These are phyloP conservation scores for Mongoloraphidia duomilia DNA, from an alignment of 2,888 invertebrate species.

Conservation along the genomic window DNA sequence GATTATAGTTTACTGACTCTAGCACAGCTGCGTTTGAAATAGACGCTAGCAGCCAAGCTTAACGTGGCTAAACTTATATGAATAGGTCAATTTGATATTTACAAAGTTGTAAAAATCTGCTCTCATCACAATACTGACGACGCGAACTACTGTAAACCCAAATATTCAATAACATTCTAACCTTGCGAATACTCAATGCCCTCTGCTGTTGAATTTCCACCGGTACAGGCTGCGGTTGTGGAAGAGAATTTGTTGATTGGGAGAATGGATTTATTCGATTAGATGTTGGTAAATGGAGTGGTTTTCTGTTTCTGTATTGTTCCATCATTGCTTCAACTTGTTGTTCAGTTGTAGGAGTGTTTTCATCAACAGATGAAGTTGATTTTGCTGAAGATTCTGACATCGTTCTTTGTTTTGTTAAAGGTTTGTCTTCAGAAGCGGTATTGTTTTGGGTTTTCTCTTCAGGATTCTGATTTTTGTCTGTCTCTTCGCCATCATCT, in stretches of 20 bases:
- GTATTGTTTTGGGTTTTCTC: neutral
- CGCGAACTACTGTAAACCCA: too few relatives aligned
- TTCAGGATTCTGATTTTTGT: slow-evolving; percentile 11
- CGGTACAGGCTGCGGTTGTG: slow-evolving; percentile 56
- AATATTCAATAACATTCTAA: slow-evolving; percentile 22
- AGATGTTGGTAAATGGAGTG: slow-evolving; percentile 18
- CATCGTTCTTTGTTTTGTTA: slow-evolving; percentile 1
- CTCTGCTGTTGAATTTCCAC: slow-evolving; percentile 76
- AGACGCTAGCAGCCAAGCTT: too few relatives aligned
- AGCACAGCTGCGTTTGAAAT: too few relatives aligned
- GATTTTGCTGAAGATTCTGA: slow-evolving; percentile 27
- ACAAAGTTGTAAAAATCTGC: too few relatives aligned
- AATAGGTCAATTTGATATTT: too few relatives aligned
- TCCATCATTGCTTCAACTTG: slow-evolving; percentile 33
- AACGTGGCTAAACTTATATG: too few relatives aligned
- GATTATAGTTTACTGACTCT: too few relatives aligned
- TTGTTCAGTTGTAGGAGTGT: slow-evolving; percentile 25
- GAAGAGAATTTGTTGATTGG: slow-evolving; percentile 13
- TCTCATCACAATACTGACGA: too few relatives aligned
- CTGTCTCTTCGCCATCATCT: neutral
- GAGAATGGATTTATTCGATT: slow-evolving; percentile 26
- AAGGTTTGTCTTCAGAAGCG: neutral
- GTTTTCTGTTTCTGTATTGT: slow-evolving; percentile 37
- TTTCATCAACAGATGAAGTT: slow-evolving; percentile 15
- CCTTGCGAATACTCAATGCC: slow-evolving; percentile 68